phyloP scores from a whole-genome alignment of 2,113 vertebrate species.

The Oriolus oriolus region DNA sequence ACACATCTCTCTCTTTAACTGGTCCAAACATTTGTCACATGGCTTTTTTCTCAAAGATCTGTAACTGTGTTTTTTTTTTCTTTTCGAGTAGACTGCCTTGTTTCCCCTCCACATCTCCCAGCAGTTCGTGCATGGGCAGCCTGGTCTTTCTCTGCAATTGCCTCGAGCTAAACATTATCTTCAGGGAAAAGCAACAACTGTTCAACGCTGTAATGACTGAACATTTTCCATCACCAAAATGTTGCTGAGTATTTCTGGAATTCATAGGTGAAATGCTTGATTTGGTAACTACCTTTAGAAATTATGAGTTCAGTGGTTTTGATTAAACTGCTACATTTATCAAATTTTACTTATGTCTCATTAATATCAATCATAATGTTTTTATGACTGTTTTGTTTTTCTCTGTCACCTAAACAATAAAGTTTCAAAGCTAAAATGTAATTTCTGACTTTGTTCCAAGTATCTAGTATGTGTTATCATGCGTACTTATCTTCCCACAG shows the following conservation, averaged over 20 bases:
- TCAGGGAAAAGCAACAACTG: neutral
- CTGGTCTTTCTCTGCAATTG: neutral
- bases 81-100: neutral
- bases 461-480: neutral
- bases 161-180: neutral
- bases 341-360: neutral
- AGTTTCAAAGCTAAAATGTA: neutral
- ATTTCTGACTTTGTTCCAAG: neutral
- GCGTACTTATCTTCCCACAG: neutral
- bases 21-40: neutral
- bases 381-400: neutral
- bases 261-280: neutral
- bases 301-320: neutral
- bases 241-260: neutral
- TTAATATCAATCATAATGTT: neutral
- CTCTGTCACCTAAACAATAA: neutral
- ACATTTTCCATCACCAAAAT: neutral
- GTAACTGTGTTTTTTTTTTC: neutral
- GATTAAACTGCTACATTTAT: neutral
- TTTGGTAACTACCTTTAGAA: neutral
- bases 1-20: neutral
- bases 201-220: neutral
- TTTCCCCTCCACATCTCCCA: neutral
- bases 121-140: neutral
- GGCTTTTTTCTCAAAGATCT: neutral